Conservation (phyloP, 2,797 vertebrate species). For the Halcyon leucocephala region DNA sequence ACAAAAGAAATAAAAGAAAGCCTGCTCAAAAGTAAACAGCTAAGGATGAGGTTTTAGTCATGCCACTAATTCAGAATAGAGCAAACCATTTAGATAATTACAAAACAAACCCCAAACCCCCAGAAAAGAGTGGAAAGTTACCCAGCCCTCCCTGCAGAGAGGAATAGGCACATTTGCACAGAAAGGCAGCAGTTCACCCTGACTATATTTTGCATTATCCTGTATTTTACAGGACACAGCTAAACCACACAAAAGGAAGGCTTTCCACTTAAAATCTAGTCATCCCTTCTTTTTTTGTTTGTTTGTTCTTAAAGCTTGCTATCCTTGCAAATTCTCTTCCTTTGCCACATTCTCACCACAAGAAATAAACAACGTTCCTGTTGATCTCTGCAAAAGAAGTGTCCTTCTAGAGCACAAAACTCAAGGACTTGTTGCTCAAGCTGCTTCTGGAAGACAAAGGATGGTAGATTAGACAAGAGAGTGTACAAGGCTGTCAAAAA, state of each 20-base stretch:
- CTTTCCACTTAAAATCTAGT: neutral
- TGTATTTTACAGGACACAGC: neutral
- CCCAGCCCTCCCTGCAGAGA: neutral
- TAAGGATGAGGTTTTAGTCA: neutral
- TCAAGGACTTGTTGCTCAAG: neutral
- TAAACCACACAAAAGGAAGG: neutral
- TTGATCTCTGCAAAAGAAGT: neutral
- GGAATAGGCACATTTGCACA: neutral
- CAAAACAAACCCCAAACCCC: neutral
- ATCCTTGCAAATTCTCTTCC: neutral
- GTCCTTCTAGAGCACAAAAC: neutral
- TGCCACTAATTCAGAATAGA: neutral
- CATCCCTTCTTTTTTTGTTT: too few relatives aligned
- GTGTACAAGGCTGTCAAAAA: neutral
- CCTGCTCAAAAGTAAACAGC: neutral
- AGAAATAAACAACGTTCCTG: neutral
- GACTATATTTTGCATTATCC: accelerated
- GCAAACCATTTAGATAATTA: neutral
- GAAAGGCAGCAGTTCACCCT: neutral
- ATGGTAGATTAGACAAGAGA: neutral
- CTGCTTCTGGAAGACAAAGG: neutral
- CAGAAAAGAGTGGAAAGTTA: neutral
- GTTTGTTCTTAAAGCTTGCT: neutral
- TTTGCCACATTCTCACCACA: neutral
- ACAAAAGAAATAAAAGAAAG: neutral